These are phyloP conservation scores for Acleris emargana DNA, from an alignment of 2,888 invertebrate genomes.

Conservation along the genomic window DNA sequence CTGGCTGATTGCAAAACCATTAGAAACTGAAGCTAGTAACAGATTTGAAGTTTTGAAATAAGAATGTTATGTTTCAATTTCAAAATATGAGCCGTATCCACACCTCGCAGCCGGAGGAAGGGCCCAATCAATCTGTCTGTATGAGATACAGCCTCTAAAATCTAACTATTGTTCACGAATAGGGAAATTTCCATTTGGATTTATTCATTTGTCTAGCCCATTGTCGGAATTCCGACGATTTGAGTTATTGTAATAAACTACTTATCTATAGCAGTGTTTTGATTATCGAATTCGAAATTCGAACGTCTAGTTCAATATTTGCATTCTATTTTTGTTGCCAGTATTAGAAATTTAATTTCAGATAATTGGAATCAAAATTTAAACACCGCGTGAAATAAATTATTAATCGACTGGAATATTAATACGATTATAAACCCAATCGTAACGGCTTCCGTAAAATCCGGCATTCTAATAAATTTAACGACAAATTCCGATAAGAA, in stretches of 20 bases:
- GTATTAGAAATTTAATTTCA: constrained; percentile 12
- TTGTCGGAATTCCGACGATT: constrained; percentile 69
- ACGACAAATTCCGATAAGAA: constrained; percentile 80
- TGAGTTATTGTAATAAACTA: constrained; percentile 59
- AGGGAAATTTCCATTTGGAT: constrained; percentile 82
- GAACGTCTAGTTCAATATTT: constrained; percentile 2
- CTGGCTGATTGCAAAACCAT: constrained; percentile 19
- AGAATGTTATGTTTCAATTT: constrained; percentile 18
- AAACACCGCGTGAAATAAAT: constrained; percentile 35
- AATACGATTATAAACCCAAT: constrained; percentile 53
- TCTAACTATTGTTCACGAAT: constrained; percentile 83
- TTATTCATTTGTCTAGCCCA: constrained; percentile 83
- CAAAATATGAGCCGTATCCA: constrained; percentile 54
- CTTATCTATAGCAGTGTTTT: constrained; percentile 30
- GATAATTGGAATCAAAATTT: constrained; percentile 42
- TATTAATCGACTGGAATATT: constrained; percentile 43
- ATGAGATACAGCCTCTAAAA: constrained; percentile 81
- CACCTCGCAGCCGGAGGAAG: constrained; percentile 60
- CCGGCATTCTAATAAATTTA: constrained; percentile 68
- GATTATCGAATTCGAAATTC: constrained; percentile 29
- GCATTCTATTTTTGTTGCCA: constrained; percentile 10
- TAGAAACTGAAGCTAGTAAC: background rate
- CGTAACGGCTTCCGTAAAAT: constrained; percentile 47
- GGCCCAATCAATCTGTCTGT: constrained; percentile 83
- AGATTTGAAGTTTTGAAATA: background rate